Conservation (phyloP, 2,113 vertebrate genomes). For the Saguinus midas region DNA sequence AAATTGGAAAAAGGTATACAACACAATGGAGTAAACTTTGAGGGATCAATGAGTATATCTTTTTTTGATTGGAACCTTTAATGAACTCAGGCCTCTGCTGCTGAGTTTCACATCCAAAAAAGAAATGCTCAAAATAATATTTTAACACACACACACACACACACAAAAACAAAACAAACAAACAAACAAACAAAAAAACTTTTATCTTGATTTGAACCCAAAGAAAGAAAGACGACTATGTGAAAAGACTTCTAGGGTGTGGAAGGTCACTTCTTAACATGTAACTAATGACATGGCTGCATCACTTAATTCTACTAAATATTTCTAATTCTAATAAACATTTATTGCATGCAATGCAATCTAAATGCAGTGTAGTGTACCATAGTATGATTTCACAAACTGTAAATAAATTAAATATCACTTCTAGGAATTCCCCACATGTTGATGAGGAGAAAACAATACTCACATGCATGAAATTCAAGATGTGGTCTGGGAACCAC, state of each 20-base stretch:
- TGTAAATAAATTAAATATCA: conserved; percentile 4
- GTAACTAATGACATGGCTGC: neutral
- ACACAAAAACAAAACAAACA: neutral
- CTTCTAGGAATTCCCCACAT: neutral
- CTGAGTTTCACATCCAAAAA: neutral
- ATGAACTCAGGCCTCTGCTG: neutral
- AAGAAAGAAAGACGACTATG: neutral
- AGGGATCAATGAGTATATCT: neutral
- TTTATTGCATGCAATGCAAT: neutral
- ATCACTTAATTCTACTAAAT: neutral
- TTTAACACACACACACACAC: neutral
- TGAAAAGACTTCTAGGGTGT: neutral
- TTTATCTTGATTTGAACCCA: neutral
- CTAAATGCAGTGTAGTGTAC: neutral
- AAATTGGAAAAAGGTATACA: neutral
- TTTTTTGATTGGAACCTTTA: neutral
- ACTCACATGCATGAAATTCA: neutral
- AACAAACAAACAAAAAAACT: neutral
- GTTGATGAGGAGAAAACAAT: neutral
- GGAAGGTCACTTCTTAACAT: neutral
- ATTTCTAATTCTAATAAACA: neutral
- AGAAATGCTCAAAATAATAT: neutral
- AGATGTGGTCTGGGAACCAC: neutral
- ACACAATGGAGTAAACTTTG: neutral
- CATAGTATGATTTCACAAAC: neutral